phyloP scores from a whole-genome alignment of 2,888 invertebrate genomes.

The Caenorhabditis sp. region DNA sequence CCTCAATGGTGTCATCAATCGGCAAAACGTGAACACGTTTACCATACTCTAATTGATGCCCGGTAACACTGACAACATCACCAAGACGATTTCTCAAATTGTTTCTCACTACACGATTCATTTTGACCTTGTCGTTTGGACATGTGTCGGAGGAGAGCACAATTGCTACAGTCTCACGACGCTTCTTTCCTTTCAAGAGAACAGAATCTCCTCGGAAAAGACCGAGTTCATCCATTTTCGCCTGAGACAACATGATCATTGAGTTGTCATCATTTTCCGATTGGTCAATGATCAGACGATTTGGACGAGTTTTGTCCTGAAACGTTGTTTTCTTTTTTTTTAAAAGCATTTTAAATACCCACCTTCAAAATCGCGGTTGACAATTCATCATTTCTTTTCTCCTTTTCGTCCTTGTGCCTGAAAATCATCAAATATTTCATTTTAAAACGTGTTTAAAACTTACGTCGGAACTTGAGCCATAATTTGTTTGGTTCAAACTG shows the following conservation, averaged over 20 bases:
- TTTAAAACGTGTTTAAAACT: too few species aligned
- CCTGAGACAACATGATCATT: slow-evolving; percentile 93
- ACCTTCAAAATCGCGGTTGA: slow-evolving; percentile 96
- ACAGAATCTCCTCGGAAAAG: slow-evolving; percentile 97
- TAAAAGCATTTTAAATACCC: slow-evolving; percentile 74
- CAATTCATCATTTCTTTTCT: slow-evolving; percentile 78
- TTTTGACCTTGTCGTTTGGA: slow-evolving; percentile 94
- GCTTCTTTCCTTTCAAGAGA: slow-evolving; percentile 83
- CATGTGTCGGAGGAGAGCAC: slow-evolving; percentile 94
- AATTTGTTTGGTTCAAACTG: background rate
- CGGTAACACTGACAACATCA: slow-evolving; percentile 82
- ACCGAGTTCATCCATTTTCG: slow-evolving; percentile 97
- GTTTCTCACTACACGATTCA: slow-evolving; percentile 92
- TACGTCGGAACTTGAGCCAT: slow-evolving; percentile 5
- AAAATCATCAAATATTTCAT: background rate
- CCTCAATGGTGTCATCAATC: slow-evolving; percentile 98
- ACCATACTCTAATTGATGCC: slow-evolving; percentile 97
- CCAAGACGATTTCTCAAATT: slow-evolving; percentile 93
- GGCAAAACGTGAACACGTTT: slow-evolving; percentile 96
- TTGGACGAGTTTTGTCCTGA: slow-evolving; percentile 35
- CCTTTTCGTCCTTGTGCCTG: slow-evolving; percentile 41
- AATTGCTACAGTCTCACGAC: slow-evolving; percentile 94
- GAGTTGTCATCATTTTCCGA: slow-evolving; percentile 93
- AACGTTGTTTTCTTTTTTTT: background rate
- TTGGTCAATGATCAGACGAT: slow-evolving; percentile 41